These are phyloP conservation scores for Trachymyrmex cornetzi DNA, from an alignment of 1,140 invertebrate genomes.

Conservation along the genomic window DNA sequence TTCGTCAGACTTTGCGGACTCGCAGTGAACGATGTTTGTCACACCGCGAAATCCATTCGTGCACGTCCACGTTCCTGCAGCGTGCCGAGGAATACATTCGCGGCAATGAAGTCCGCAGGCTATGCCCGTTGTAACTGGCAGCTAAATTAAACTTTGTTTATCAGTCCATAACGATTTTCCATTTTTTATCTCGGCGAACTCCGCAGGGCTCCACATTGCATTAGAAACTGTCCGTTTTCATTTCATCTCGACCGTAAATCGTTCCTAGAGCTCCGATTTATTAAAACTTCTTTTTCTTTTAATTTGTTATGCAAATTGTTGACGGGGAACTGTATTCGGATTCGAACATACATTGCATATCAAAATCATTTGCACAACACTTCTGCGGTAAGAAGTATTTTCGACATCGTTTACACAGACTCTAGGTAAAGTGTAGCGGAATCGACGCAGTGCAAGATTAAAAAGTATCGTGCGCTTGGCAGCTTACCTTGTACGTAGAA, in stretches of 20 bases:
- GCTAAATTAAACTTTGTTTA: slow-evolving; percentile 63
- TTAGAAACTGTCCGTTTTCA: slow-evolving; percentile 23
- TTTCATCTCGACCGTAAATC: not conserved
- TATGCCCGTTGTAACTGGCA: slow-evolving; percentile 44
- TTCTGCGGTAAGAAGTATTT: not conserved
- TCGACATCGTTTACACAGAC: not conserved
- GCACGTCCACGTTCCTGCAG: slow-evolving; percentile 44
- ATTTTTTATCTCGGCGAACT: slow-evolving; percentile 41
- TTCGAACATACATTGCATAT: not conserved
- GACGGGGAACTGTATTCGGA: not conserved
- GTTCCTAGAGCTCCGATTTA: not conserved
- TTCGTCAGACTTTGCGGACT: slow-evolving; percentile 63
- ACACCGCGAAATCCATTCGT: slow-evolving; percentile 51
- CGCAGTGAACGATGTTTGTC: slow-evolving; percentile 65
- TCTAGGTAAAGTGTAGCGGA: not conserved
- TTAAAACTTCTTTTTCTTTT: not conserved
- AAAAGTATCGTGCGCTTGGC: slow-evolving; percentile 59
- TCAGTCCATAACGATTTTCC: slow-evolving; percentile 56
- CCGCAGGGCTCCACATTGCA: not conserved
- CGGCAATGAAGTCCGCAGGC: slow-evolving; percentile 51
- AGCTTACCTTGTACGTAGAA: slow-evolving; percentile 93
- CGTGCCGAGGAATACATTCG: slow-evolving; percentile 62
- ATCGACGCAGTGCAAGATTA: slow-evolving; percentile 47
- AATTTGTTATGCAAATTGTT: slow-evolving; percentile 27
- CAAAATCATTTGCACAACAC: not conserved